These are phyloP conservation scores for Loris lydekkerianus DNA, from an alignment of 2,797 vertebrate genomes.

Conservation along the genomic window DNA sequence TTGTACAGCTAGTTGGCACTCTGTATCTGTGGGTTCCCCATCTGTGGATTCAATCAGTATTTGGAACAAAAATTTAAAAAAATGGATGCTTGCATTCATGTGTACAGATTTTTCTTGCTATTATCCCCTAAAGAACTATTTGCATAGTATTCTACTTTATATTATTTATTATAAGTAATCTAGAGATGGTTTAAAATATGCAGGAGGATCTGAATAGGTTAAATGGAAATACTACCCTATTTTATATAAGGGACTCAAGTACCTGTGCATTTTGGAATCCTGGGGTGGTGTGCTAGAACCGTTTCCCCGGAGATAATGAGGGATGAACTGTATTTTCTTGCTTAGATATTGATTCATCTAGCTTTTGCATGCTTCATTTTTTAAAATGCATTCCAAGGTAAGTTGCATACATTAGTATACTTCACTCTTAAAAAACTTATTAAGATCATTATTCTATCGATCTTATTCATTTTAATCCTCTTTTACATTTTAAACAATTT, in stretches of 20 bases:
- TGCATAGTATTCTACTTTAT: neutral
- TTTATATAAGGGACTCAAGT: neutral
- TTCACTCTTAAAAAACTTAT: constrained; percentile 58
- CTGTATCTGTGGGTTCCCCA: neutral
- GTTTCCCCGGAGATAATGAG: neutral
- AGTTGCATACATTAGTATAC: constrained; percentile 9
- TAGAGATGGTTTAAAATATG: neutral
- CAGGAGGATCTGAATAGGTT: neutral
- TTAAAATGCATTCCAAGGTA: constrained; percentile 35
- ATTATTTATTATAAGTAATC: neutral
- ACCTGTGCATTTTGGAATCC: neutral
- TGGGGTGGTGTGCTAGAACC: neutral
- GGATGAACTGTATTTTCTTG: constrained; percentile 38
- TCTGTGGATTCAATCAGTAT: neutral
- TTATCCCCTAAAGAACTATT: neutral
- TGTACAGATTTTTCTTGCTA: neutral
- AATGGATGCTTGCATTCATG: neutral
- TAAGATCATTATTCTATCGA: constrained; percentile 18
- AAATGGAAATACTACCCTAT: neutral
- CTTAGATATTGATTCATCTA: neutral
- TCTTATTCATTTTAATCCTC: neutral
- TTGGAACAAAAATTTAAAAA: neutral
- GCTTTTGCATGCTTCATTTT: neutral
- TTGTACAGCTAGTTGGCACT: neutral
- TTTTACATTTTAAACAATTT: constrained; percentile 54